Percentiles rank a stretch among this genome's conserved stretches.
phyloP scores from a whole-genome alignment of 2,888 invertebrate species.

The Idaea straminata region DNA sequence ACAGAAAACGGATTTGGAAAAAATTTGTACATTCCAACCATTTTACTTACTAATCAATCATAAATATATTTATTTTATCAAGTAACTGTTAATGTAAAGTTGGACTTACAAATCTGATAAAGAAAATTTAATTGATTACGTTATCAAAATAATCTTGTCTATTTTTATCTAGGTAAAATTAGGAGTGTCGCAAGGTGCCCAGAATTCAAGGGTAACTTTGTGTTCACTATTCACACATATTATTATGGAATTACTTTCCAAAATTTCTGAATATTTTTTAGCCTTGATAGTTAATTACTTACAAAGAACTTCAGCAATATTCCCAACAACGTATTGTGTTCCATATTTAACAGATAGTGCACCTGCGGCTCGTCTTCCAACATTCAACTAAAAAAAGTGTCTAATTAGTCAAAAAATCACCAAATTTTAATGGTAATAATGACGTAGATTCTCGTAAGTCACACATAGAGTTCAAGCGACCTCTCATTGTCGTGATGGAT shows the following conservation, averaged over 20 bases:
- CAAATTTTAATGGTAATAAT: too few relatives aligned
- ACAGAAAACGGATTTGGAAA: too few relatives aligned
- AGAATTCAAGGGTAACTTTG: not conserved
- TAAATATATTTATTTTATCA: too few relatives aligned
- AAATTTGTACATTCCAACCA: too few relatives aligned
- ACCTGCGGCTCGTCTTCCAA: constrained; percentile 72
- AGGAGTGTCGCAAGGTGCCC: not conserved
- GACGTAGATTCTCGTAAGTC: too few relatives aligned
- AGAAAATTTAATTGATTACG: not conserved
- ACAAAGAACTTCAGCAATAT: constrained; percentile 80
- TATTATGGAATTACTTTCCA: too few relatives aligned
- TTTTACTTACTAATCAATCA: too few relatives aligned
- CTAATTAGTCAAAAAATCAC: not conserved
- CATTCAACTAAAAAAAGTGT: constrained; percentile 47
- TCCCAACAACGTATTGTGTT: constrained; percentile 74
- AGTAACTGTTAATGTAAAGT: too few relatives aligned
- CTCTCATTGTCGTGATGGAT: not conserved
- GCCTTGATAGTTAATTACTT: constrained; percentile 33
- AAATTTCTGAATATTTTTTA: too few relatives aligned
- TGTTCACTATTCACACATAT: not conserved
- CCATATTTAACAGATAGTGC: constrained; percentile 70
- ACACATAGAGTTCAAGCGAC: too few relatives aligned
- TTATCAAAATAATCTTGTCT: not conserved
- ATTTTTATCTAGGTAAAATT: not conserved
- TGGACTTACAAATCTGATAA: too few relatives aligned